phyloP scores from a whole-genome alignment of 2,888 invertebrate genomes.

The Napeogenes sylphis region DNA sequence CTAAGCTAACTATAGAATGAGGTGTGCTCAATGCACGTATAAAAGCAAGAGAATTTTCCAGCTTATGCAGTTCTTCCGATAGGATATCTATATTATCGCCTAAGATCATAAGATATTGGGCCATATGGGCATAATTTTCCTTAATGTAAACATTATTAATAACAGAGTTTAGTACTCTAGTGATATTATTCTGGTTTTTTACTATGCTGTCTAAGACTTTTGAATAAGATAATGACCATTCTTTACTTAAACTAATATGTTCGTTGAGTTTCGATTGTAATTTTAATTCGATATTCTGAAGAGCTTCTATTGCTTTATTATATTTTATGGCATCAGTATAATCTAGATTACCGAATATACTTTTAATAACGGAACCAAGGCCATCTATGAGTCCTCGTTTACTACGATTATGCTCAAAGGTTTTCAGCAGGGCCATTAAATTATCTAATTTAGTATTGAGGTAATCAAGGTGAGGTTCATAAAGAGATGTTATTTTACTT shows the following conservation, averaged over 20 bases:
- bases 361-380: slow-evolving; percentile 19
- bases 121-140: slow-evolving; percentile 10
- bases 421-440: no score
- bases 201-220: slow-evolving; percentile 15
- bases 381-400: no score
- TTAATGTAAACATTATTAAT: neutral
- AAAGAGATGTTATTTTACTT: no score
- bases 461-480: no score
- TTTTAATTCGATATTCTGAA: slow-evolving; percentile 15
- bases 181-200: slow-evolving; percentile 13
- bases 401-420: no score
- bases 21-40: no score
- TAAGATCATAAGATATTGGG: slow-evolving; percentile 21
- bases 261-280: slow-evolving; percentile 15
- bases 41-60: no score
- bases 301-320: slow-evolving; percentile 13
- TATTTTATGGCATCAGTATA: slow-evolving; percentile 19
- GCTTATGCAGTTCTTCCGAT: no score
- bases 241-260: slow-evolving; percentile 17
- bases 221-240: slow-evolving; percentile 10
- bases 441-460: no score
- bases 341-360: slow-evolving; percentile 21
- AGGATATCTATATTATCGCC: no score
- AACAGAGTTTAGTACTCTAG: slow-evolving; percentile 4
- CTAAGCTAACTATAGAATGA: no score